Evolutionary conservation across 1,140 invertebrate genomes (phyloP).

Genomic region (Calephelis nemesis): DNA sequence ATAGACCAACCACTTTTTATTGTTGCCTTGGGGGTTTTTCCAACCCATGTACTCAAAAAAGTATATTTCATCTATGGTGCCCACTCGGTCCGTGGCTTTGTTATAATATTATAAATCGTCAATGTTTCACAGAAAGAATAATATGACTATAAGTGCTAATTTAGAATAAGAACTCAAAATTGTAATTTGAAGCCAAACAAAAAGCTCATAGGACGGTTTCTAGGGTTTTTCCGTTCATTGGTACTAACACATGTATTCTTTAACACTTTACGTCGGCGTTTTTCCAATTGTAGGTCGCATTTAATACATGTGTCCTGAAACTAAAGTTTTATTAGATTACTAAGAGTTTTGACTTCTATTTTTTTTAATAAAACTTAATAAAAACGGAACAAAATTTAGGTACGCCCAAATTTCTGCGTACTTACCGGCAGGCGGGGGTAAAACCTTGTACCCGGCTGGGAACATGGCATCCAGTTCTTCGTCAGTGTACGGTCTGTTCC

Average conservation of each 20-base stretch:
- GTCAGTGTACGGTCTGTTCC: constrained; percentile 97
- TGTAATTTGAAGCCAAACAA: too few species aligned
- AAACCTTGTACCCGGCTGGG: constrained; percentile 98
- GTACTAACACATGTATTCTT: constrained; percentile 53
- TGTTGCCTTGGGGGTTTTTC: too few species aligned
- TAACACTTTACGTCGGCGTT: constrained; percentile 38
- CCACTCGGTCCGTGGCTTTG: too few species aligned
- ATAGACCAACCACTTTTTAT: too few species aligned
- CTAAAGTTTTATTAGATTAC: constrained; percentile 68
- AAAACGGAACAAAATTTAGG: constrained; percentile 25
- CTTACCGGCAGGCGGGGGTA: constrained; percentile 94
- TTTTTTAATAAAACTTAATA: constrained; percentile 32
- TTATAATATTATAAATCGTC: too few species aligned
- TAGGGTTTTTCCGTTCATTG: too few species aligned
- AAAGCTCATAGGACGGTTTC: too few species aligned
- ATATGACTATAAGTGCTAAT: too few species aligned
- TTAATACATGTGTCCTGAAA: constrained; percentile 77
- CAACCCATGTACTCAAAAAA: too few species aligned
- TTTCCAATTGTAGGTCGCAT: constrained; percentile 36
- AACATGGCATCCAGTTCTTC: constrained; percentile 99
- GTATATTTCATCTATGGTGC: too few species aligned
- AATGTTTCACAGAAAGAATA: too few species aligned
- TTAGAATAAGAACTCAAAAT: too few species aligned
- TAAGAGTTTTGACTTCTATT: constrained; percentile 43
- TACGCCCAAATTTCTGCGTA: constrained; percentile 35